Evolutionary conservation across 2,797 vertebrate species (phyloP).

Genomic region (Apogon talboti): DNA sequence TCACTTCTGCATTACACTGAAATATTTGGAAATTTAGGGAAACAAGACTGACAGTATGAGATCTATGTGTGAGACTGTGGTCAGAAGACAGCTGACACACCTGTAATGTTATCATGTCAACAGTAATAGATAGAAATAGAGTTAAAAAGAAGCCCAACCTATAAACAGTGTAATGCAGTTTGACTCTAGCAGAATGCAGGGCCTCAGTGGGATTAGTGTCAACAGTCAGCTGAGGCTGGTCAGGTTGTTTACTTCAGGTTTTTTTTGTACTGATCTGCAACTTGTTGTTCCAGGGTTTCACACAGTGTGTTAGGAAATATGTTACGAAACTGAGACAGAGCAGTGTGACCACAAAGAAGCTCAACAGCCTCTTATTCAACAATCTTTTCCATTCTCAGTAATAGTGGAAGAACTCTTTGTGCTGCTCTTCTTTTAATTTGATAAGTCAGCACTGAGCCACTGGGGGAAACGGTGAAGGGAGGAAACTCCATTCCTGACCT

Average conservation of each 20-base stretch:
- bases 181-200: not conserved
- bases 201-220: conserved; percentile 10
- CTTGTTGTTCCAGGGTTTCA: too few relatives aligned
- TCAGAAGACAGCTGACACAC: not conserved
- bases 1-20: conserved; percentile 76
- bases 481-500: conserved; percentile 69
- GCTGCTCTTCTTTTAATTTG: conserved; percentile 31
- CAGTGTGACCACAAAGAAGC: not conserved
- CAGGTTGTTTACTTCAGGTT: conserved; percentile 39
- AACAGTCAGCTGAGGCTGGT: conserved; percentile 24
- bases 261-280: too few relatives aligned
- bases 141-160: not conserved
- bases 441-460: conserved; percentile 59
- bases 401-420: conserved; percentile 13
- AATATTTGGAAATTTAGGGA: conserved; percentile 1
- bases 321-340: conserved; percentile 3
- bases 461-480: conserved; percentile 43
- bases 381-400: not conserved
- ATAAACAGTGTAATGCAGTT: conserved; percentile 12
- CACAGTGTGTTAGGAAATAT: not conserved
- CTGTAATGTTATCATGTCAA: not conserved
- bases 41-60: not conserved
- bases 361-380: not conserved
- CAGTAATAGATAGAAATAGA: not conserved
- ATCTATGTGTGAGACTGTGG: not conserved